Base-by-base conservation (phyloP, 1,140 invertebrate genomes). In the Rhynchophorus ferrugineus region DNA sequence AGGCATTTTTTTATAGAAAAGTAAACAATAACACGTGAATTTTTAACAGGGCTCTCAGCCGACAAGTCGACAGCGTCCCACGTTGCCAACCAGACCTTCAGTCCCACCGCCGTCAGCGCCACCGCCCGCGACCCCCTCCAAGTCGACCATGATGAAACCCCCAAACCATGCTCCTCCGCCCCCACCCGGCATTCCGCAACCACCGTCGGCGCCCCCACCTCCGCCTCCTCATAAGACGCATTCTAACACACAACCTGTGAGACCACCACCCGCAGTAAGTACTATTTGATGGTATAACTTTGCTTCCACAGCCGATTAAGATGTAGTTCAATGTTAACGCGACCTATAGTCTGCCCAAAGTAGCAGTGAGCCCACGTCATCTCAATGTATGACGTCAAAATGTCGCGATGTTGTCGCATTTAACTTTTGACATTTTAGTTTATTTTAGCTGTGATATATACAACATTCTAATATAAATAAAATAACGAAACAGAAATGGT, bases 101-200 rank as follows among this genome's bases (percentile, higher is more conserved):
- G 57, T 64, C 37, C 65, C 65, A 3, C 56, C 61, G 16, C 56
- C 61, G 14, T 46, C 56, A 16, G 44, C 58, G 42, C 56, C 48
- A 33, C 44, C 48, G 16, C 58, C 58, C 20, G 60, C 62, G 17
- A 61, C 62, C 3, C 59, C 56, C 19, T 44, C 57, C 24, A n/a
- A 49, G 52, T 14, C 20, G 9, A 57, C 48, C 44, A 42, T 45
- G 18, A 54, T 63, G 19, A 61, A 64, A 53, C 64, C 64, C 1
- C 65, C 66, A 6, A 62, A 61, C 38, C 65, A 67, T 29, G 65
- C 66, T 5, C 64, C 64, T 8, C 64, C 64, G 7, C 64, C 64
- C 21, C 64, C 64, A 24, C 63, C 63, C 6, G 19, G 35, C n/a
- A 7, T 46, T 11, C 50, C 44, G 19, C 57, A 57, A 41, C 60